These are phyloP conservation scores for Equus przewalskii DNA, from an alignment of 2,113 vertebrate species.

Conservation along the genomic window DNA sequence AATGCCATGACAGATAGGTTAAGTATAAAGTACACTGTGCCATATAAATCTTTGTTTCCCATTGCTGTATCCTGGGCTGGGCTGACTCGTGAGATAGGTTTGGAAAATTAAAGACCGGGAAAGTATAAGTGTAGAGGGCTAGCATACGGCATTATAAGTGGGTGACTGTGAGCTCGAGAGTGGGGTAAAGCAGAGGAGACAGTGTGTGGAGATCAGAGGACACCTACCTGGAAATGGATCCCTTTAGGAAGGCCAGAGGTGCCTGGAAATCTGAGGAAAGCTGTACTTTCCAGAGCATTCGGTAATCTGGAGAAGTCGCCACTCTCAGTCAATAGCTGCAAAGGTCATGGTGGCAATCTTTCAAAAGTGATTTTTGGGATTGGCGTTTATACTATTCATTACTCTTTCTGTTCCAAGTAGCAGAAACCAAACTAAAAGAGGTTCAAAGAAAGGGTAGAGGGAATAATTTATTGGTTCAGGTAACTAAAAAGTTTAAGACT, in stretches of 20 bases:
- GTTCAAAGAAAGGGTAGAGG: background rate
- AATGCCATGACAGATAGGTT: constrained; percentile 66
- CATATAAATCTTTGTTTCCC: constrained; percentile 41
- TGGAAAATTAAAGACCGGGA: constrained; percentile 69
- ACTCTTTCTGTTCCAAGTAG: background rate
- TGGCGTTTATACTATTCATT: background rate
- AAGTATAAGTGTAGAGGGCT: constrained; percentile 33
- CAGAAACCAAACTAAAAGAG: background rate
- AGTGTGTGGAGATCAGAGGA: background rate
- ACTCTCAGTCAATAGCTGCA: background rate
- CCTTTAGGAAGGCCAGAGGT: background rate
- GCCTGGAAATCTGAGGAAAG: background rate
- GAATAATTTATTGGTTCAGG: background rate
- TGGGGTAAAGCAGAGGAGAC: background rate
- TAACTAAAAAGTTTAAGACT: background rate
- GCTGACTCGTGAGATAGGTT: constrained; percentile 37
- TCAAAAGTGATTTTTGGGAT: background rate
- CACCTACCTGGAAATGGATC: background rate
- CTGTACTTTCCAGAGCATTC: background rate
- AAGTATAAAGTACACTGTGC: constrained; percentile 62
- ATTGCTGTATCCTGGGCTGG: constrained; percentile 33
- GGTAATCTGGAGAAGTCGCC: background rate
- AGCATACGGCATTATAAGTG: background rate
- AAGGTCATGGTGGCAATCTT: background rate
- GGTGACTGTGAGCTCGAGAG: background rate